Conservation (phyloP, 1,140 invertebrate genomes). For the Cephus cinctus region DNA sequence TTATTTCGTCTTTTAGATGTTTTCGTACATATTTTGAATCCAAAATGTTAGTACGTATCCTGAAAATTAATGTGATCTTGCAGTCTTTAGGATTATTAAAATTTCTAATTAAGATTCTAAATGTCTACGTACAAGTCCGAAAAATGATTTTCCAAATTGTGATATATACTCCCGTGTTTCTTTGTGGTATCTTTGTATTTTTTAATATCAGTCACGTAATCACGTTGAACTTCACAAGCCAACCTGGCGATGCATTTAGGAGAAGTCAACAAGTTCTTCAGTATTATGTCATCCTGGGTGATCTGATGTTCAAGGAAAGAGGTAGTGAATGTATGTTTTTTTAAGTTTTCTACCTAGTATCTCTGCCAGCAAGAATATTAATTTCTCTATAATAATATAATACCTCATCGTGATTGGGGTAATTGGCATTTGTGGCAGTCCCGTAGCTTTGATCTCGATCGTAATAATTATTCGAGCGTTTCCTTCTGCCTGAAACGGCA, state of each 20-base stretch:
- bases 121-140: conserved; percentile 42
- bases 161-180: conserved; percentile 32
- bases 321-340: no score
- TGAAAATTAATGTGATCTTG: conserved; percentile 24
- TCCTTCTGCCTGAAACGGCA: conserved; percentile 61
- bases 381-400: no score
- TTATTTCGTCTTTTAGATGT: conserved; percentile 40
- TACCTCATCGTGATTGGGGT: no score
- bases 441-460: conserved; percentile 9
- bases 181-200: conserved; percentile 33
- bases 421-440: no score
- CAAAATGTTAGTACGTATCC: conserved; percentile 39
- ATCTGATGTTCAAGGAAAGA: background rate
- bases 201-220: conserved; percentile 37
- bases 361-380: no score
- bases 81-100: conserved; percentile 4
- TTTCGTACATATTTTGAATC: conserved; percentile 30
- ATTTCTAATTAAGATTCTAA: conserved; percentile 17
- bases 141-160: conserved; percentile 48
- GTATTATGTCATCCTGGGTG: background rate
- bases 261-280: conserved; percentile 28
- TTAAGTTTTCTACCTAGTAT: no score
- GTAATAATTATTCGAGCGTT: conserved; percentile 25
- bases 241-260: conserved; percentile 46
- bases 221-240: conserved; percentile 46